phyloP scores from a whole-genome alignment of 1,140 invertebrate species.

The Paraescarpia echinospica region DNA sequence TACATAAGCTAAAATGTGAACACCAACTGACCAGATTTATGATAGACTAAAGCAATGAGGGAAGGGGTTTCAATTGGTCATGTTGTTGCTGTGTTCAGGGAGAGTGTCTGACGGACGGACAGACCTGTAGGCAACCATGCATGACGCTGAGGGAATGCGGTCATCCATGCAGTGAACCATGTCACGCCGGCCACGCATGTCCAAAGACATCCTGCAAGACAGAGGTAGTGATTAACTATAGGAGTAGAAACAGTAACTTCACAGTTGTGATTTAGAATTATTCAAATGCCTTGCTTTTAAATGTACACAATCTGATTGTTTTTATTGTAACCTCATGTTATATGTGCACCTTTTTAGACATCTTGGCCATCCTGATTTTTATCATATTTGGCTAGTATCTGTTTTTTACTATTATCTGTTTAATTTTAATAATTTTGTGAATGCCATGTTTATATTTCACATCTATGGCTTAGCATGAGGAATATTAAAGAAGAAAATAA shows the following conservation, averaged over 20 bases:
- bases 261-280: background rate
- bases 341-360: background rate
- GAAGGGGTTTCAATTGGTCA: background rate
- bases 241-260: background rate
- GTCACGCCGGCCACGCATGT: slow-evolving; percentile 69
- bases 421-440: too few species aligned
- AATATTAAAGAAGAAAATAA: too few species aligned
- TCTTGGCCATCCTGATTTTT: background rate
- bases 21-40: too few species aligned
- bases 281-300: too few species aligned
- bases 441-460: too few species aligned
- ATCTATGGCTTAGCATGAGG: too few species aligned
- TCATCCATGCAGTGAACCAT: slow-evolving; percentile 78
- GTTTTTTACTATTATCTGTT: too few species aligned
- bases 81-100: slow-evolving; percentile 27
- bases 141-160: slow-evolving; percentile 70
- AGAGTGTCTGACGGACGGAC: slow-evolving; percentile 63
- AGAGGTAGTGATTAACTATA: slow-evolving; percentile 33
- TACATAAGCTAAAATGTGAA: too few species aligned
- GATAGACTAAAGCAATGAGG: too few species aligned
- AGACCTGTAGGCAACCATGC: slow-evolving; percentile 80
- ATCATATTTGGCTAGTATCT: background rate
- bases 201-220: slow-evolving; percentile 72
- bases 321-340: too few species aligned
- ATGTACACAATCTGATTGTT: too few species aligned